These are phyloP conservation scores for Oryzias celebensis DNA, from an alignment of 2,113 vertebrate species.

Conservation along the genomic window DNA sequence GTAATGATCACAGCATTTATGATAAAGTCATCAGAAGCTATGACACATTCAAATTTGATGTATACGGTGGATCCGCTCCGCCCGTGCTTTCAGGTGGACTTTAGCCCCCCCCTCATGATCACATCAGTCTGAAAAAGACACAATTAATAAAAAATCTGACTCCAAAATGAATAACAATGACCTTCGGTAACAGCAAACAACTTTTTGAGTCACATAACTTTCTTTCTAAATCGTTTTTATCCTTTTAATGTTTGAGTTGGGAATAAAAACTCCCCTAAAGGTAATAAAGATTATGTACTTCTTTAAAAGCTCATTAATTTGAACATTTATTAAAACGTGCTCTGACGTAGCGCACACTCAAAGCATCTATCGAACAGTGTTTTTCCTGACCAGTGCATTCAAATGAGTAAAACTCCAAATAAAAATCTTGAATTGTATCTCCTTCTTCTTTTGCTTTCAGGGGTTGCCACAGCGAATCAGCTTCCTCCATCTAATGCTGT, in stretches of 20 bases:
- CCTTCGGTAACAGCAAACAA: slow-evolving; percentile 27
- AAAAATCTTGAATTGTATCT: no score
- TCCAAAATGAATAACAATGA: slow-evolving; percentile 25
- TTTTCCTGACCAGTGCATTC: no score
- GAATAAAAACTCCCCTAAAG: slow-evolving; percentile 8
- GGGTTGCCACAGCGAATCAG: no score
- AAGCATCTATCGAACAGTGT: background rate
- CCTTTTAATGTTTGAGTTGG: background rate
- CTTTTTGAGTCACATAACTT: slow-evolving; percentile 12
- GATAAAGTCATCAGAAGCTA: slow-evolving; percentile 68
- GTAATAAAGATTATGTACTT: background rate
- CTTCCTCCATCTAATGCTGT: no score
- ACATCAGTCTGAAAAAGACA: slow-evolving; percentile 20
- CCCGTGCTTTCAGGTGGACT: slow-evolving; percentile 46
- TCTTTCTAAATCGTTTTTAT: slow-evolving; percentile 17
- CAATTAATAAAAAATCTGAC: slow-evolving; percentile 36
- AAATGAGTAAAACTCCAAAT: no score
- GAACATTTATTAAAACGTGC: background rate
- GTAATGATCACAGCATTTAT: slow-evolving; percentile 70
- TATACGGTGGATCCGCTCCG: slow-evolving; percentile 30
- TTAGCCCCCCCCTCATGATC: slow-evolving; percentile 21
- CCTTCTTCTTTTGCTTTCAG: no score
- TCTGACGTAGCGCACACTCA: background rate
- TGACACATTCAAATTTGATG: slow-evolving; percentile 59
- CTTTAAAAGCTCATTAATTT: background rate